Conservation (phyloP, 2,113 vertebrate genomes). For the Hippocampus comes region DNA sequence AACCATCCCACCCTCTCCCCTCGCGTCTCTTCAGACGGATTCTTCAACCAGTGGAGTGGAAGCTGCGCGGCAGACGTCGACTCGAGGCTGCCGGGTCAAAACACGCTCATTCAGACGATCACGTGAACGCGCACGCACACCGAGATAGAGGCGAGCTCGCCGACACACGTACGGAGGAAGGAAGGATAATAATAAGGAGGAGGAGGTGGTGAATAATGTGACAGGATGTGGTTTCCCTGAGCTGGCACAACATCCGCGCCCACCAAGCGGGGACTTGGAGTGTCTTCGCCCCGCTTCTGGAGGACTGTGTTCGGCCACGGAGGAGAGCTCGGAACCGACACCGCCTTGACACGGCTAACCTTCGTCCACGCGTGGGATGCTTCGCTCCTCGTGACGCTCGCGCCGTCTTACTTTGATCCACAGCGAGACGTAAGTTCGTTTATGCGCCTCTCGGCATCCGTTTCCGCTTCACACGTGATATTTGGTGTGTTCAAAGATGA, state of each 20-base stretch:
- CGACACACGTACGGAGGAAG: slow-evolving; percentile 7
- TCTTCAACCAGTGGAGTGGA: slow-evolving; percentile 73
- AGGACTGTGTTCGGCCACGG: background rate
- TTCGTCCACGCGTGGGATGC: slow-evolving; percentile 2
- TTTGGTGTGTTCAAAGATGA: background rate
- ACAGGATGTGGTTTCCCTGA: slow-evolving; percentile 82
- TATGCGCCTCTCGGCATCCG: background rate
- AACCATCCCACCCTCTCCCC: slow-evolving; percentile 10
- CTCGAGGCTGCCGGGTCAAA: slow-evolving; percentile 4
- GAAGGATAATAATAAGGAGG: slow-evolving; percentile 14
- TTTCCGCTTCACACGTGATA: background rate
- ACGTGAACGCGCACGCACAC: slow-evolving; percentile 24
- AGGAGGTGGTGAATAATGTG: slow-evolving; percentile 60
- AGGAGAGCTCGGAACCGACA: background rate
- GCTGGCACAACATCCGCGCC: slow-evolving; percentile 69
- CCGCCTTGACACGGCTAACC: background rate
- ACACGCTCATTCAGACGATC: background rate
- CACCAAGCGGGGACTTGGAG: slow-evolving; percentile 1
- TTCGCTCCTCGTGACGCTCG: background rate
- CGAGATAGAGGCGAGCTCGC: slow-evolving; percentile 39
- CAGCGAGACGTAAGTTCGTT: slow-evolving; percentile 1
- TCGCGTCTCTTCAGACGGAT: slow-evolving; percentile 57
- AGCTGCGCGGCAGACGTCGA: slow-evolving; percentile 53
- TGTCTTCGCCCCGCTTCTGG: background rate
- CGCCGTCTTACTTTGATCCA: background rate